phyloP scores from a whole-genome alignment of 2,797 vertebrate genomes.

The Sparidentex hasta region DNA sequence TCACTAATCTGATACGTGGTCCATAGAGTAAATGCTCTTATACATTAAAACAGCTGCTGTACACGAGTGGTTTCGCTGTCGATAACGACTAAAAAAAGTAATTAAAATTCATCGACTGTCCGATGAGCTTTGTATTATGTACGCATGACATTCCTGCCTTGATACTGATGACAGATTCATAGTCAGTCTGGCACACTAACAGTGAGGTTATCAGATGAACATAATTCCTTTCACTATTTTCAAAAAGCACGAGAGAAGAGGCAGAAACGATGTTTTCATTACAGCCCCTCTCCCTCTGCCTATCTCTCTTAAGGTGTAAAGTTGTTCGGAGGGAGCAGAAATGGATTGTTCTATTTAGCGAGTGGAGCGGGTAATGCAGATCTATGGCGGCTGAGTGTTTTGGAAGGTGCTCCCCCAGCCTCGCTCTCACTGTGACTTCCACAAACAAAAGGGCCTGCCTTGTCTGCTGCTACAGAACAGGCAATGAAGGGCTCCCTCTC shows the following conservation, averaged over 20 bases:
- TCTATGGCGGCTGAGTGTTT: constrained; percentile 78
- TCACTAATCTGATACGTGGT: constrained; percentile 27
- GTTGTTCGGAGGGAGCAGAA: constrained; percentile 69
- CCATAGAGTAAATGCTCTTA: background rate
- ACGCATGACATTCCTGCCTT: constrained; percentile 14
- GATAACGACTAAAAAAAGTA: constrained; percentile 13
- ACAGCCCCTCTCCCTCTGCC: constrained; percentile 38
- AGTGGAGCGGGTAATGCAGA: constrained; percentile 78
- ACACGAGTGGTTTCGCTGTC: background rate
- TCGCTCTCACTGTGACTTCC: constrained; percentile 82
- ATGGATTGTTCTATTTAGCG: constrained; percentile 74
- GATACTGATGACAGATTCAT: constrained; percentile 36
- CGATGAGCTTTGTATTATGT: constrained; percentile 4
- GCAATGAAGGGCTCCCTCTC: constrained; percentile 86
- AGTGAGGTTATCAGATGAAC: constrained; percentile 37
- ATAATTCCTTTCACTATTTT: constrained; percentile 26
- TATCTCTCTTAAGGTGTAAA: constrained; percentile 54
- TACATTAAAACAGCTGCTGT: constrained; percentile 27
- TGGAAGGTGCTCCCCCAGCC: constrained; percentile 76
- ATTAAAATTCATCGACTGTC: constrained; percentile 15
- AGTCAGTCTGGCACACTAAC: constrained; percentile 21
- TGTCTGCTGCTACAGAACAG: constrained; percentile 86
- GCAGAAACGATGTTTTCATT: constrained; percentile 36
- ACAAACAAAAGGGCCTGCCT: constrained; percentile 86
- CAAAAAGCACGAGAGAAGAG: constrained; percentile 18